Conservation (phyloP, 2,113 vertebrate species). For the Gambusia holbrooki region DNA sequence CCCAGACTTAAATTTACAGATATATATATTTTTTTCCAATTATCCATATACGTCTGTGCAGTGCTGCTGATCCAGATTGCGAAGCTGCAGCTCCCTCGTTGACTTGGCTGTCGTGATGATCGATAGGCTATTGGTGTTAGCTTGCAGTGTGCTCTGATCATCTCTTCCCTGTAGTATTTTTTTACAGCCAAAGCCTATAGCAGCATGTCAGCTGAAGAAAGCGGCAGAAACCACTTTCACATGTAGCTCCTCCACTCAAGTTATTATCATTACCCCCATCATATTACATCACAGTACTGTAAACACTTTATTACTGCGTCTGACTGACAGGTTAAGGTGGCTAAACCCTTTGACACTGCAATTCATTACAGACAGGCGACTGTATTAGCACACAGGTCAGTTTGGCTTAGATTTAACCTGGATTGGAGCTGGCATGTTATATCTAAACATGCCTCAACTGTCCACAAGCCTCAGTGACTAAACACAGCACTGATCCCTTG, state of each 20-base stretch:
- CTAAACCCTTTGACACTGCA: constrained; percentile 31
- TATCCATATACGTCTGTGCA: neutral
- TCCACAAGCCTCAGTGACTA: constrained; percentile 48
- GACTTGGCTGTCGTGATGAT: constrained; percentile 58
- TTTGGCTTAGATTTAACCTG: constrained; percentile 42
- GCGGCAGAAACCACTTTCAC: constrained; percentile 34
- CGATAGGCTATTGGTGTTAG: constrained; percentile 49
- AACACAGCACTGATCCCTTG: constrained; percentile 55
- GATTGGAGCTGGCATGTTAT: constrained; percentile 63
- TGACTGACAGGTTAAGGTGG: constrained; percentile 23
- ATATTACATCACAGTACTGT: constrained; percentile 48
- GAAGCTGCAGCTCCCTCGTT: constrained; percentile 42
- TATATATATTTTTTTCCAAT: neutral
- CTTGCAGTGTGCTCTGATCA: constrained; percentile 41
- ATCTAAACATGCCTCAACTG: constrained; percentile 59
- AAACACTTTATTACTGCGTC: constrained; percentile 57
- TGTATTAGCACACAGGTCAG: constrained; percentile 43
- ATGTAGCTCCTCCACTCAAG: constrained; percentile 39
- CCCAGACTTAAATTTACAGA: too few relatives aligned
- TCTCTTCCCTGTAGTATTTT: constrained; percentile 22
- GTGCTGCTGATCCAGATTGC: constrained; percentile 9
- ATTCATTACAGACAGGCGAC: constrained; percentile 54
- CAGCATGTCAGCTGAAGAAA: constrained; percentile 31
- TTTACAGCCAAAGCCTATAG: constrained; percentile 18
- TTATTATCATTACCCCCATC: constrained; percentile 57